phyloP scores from a whole-genome alignment of 2,113 vertebrate genomes.

The Phycodurus eques region DNA sequence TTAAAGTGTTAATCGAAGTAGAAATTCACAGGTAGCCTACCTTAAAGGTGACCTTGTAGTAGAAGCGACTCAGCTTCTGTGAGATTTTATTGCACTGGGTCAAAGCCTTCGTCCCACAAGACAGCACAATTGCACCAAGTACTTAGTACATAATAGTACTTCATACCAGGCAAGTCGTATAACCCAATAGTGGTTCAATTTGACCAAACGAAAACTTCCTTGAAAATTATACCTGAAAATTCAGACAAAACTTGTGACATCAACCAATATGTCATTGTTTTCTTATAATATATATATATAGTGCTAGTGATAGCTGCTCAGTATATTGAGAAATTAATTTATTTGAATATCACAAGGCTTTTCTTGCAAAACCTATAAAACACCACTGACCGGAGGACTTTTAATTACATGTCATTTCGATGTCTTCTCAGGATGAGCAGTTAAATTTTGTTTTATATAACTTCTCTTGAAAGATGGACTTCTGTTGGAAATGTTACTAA shows the following conservation, averaged over 20 bases:
- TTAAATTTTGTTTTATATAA: neutral
- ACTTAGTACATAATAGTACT: neutral
- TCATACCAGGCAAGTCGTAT: neutral
- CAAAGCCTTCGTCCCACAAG: constrained; percentile 17
- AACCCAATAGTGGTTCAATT: neutral
- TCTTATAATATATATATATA: neutral
- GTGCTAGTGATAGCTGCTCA: too few species aligned
- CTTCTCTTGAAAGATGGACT: neutral
- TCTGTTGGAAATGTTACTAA: too few species aligned
- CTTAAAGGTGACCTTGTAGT: constrained; percentile 47
- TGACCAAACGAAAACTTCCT: neutral
- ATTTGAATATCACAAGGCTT: too few species aligned
- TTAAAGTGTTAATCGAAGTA: constrained; percentile 7
- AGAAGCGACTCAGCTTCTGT: constrained; percentile 36
- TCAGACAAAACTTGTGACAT: constrained; percentile 23
- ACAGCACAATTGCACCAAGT: neutral
- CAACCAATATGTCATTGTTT: neutral
- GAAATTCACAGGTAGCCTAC: constrained; percentile 17
- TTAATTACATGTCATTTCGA: too few species aligned
- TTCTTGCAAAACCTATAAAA: too few species aligned
- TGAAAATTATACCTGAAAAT: neutral
- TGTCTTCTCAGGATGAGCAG: too few species aligned
- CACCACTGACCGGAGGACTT: too few species aligned
- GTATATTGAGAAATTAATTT: too few species aligned
- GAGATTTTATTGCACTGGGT: constrained; percentile 24